Evolutionary conservation across 2,888 invertebrate genomes (phyloP), one percentile per base, ranked within the genome.

Genomic region (Pollenia angustigena): DNA sequence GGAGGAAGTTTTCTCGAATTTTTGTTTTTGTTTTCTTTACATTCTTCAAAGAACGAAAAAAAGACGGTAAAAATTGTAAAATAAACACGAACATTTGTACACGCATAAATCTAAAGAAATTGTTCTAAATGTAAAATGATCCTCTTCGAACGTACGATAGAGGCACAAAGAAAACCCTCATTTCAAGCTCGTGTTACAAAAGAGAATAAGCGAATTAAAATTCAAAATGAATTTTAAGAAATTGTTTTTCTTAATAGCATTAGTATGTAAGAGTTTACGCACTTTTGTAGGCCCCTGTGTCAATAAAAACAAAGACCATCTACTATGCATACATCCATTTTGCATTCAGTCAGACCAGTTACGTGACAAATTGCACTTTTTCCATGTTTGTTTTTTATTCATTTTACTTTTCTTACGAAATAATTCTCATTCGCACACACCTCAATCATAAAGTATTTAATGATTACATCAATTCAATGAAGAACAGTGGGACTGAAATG

Each of bases 181-280:
- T 80, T 86, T 83, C 1, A 83, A 76, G 83, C 80, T 86, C 83
- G 83, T 76, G 74, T 86, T 83, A 83, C 83, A 72, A 76, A 72
- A 78, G 56, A 64, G 71, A 18, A 72, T 64, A 58, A 71, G 46
- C 32, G 42, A 62, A 18, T 83, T 62, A 71, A 76, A 68, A 54
- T 16, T 4, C 62, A 62, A 44, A 9, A 44, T 60, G 10, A 68
- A 42, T 66, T 80, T 71, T 0, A 42, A 78, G 56, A 64, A 71
- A 78, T 56, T 16, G 0, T 78, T 64, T 44, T 54, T 10, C 40
- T 72, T 54, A 60, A 60, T 42, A 18, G 68, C 10, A 32, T 12
- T 40, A 32, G 50, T 68, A 52, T 16, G 6, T 16, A 69, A 14
- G 4, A 56, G 58, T 68, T 18, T 44, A 52, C 62, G 52, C 71